phyloP scores from a whole-genome alignment of 2,797 vertebrate genomes.

The Aselliscus stoliczkanus region DNA sequence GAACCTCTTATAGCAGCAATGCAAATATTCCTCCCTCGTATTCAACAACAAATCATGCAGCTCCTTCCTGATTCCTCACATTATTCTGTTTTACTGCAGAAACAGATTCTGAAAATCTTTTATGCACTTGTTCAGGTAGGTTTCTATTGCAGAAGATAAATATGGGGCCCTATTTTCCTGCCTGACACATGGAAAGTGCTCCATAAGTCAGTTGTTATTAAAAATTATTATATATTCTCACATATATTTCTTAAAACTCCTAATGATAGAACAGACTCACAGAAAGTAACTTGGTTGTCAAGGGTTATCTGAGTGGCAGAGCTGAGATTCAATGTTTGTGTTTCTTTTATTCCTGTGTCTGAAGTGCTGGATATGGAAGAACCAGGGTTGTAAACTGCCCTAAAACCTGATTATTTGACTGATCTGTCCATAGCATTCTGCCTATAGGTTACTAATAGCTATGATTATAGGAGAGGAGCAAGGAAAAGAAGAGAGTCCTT shows the following conservation, averaged over 20 bases:
- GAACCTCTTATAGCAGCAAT: slow-evolving; percentile 94
- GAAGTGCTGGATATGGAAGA: background rate
- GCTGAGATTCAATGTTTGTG: background rate
- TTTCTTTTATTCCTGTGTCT: background rate
- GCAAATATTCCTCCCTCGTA: slow-evolving; percentile 94
- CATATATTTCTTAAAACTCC: background rate
- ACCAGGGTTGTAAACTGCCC: background rate
- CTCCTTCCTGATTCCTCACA: slow-evolving; percentile 90
- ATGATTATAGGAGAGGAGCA: background rate
- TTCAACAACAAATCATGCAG: slow-evolving; percentile 93
- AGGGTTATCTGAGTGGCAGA: background rate
- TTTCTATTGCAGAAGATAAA: background rate
- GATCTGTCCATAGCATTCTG: background rate
- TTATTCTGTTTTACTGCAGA: slow-evolving; percentile 96
- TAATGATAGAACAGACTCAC: background rate
- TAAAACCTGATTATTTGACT: background rate
- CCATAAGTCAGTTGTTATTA: background rate
- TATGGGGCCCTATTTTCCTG: background rate
- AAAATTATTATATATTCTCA: background rate
- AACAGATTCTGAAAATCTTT: slow-evolving; percentile 98
- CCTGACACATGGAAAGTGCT: background rate
- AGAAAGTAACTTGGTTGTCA: background rate
- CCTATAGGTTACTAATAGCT: background rate
- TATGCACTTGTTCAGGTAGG: slow-evolving; percentile 97
- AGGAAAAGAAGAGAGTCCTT: background rate